These are phyloP conservation scores for Cheumatopsyche charites DNA, from an alignment of 1,140 invertebrate species.

Conservation along the genomic window DNA sequence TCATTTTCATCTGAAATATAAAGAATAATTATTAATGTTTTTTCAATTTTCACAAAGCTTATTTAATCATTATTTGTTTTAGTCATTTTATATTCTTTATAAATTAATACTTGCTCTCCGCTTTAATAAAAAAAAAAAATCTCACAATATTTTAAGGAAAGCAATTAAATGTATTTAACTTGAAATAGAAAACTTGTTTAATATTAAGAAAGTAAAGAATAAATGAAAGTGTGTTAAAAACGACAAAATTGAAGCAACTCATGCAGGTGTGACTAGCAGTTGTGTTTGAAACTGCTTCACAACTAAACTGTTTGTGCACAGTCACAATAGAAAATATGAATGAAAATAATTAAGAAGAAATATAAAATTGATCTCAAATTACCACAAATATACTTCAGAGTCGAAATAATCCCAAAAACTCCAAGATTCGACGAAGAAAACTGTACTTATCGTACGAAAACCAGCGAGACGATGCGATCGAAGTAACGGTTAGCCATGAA, in stretches of 20 bases:
- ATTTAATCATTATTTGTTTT: conserved; percentile 1
- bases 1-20: conserved; percentile 38
- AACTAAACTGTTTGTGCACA: background rate
- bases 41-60: too few relatives aligned
- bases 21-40: background rate
- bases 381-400: background rate
- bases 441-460: background rate
- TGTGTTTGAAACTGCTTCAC: background rate
- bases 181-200: too few relatives aligned
- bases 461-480: background rate
- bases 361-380: background rate
- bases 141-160: too few relatives aligned
- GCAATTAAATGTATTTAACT: too few relatives aligned
- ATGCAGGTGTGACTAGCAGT: background rate
- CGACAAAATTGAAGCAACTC: background rate
- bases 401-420: background rate
- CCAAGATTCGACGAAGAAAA: background rate
- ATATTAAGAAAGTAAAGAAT: too few relatives aligned
- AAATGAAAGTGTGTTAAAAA: background rate
- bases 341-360: background rate
- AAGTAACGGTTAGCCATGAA: conserved; percentile 6
- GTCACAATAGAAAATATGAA: too few relatives aligned
- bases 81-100: too few relatives aligned
- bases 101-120: too few relatives aligned
- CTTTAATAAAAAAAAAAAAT: too few relatives aligned